phyloP scores from a whole-genome alignment of 2,113 vertebrate species.

The Cynocephalus volans region DNA sequence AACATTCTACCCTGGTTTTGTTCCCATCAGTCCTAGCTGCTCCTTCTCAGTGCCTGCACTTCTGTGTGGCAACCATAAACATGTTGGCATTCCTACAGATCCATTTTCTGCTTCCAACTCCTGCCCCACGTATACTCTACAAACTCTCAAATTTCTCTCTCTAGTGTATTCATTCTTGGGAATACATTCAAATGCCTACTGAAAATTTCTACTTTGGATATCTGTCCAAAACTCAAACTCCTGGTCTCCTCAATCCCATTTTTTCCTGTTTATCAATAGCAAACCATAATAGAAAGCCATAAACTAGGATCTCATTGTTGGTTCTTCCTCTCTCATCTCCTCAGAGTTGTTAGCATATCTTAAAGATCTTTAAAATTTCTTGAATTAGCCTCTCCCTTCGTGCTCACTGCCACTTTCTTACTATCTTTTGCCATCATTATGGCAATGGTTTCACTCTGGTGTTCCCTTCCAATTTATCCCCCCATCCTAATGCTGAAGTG shows the following conservation, averaged over 20 bases:
- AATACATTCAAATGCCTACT: background rate
- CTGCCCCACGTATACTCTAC: background rate
- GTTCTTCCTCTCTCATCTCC: background rate
- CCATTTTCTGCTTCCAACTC: background rate
- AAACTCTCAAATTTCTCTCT: background rate
- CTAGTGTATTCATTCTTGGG: background rate
- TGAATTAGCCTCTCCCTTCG: background rate
- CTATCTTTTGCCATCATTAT: background rate
- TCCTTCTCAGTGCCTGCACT: background rate
- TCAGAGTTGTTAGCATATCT: background rate
- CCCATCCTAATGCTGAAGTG: background rate
- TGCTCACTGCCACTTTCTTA: background rate
- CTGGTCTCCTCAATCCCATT: background rate
- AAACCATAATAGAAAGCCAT: background rate
- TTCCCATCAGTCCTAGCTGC: background rate
- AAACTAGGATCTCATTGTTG: background rate
- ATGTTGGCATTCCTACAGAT: background rate
- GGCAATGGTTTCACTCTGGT: background rate
- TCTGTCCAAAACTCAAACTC: background rate
- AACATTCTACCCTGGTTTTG: background rate
- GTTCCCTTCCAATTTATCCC: background rate
- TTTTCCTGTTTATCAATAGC: background rate
- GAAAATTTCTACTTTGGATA: background rate
- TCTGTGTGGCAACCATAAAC: background rate
- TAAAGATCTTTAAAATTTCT: background rate